These are phyloP conservation scores for Ciconia boyciana DNA, from an alignment of 2,113 vertebrate species.

Conservation along the genomic window DNA sequence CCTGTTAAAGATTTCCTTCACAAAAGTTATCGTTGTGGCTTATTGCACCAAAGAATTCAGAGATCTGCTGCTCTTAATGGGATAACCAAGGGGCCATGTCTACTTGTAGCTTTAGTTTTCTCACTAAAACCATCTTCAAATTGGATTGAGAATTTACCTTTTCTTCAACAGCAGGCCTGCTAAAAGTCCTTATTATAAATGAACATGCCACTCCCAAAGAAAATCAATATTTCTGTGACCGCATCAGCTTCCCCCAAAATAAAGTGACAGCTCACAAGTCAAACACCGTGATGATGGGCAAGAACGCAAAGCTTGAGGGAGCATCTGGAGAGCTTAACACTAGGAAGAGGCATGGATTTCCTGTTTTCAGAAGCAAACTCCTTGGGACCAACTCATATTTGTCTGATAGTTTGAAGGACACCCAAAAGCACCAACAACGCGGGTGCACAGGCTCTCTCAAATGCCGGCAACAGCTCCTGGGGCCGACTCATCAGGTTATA, in stretches of 20 bases:
- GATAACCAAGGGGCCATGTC: neutral
- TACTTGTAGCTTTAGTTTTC: neutral
- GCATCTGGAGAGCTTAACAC: fast-evolving
- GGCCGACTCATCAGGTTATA: neutral
- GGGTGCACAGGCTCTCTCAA: neutral
- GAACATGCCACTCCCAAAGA: neutral
- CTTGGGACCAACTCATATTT: neutral
- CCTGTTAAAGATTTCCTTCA: neutral
- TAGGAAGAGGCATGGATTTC: neutral
- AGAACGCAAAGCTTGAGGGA: neutral
- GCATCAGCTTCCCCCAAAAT: neutral
- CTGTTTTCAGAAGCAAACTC: neutral
- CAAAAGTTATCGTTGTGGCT: neutral
- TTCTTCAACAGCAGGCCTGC: neutral
- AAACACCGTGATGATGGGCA: fast-evolving
- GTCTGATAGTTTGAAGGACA: neutral
- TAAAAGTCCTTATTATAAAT: neutral
- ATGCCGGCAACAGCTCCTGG: neutral
- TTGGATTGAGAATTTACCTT: neutral
- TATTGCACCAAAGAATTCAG: neutral
- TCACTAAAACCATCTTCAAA: neutral
- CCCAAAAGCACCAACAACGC: neutral
- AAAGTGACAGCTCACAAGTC: neutral
- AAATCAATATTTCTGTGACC: neutral
- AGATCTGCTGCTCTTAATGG: neutral